Evolutionary conservation across 1,140 invertebrate genomes (phyloP).

Genomic region (Maniola jurtina): DNA sequence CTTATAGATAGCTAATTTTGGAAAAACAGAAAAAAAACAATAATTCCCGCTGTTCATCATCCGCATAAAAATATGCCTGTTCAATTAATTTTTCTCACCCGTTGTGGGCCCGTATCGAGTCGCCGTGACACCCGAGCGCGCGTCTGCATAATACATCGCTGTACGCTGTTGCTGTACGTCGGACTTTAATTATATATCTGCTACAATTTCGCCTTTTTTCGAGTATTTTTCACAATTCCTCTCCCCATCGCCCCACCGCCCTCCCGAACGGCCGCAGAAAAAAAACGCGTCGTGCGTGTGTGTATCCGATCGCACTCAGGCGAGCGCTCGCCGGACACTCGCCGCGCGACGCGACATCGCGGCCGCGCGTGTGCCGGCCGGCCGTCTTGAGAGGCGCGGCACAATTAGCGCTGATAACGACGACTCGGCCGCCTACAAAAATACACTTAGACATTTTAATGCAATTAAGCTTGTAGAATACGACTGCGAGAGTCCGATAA

Average conservation of each 20-base stretch:
- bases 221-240: conserved; percentile 78
- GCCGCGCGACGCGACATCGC: conserved; percentile 5
- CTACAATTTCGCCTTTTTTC: conserved; percentile 78
- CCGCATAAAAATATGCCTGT: conserved; percentile 34
- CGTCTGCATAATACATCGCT: conserved; percentile 74
- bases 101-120: conserved; percentile 45
- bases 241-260: conserved; percentile 52
- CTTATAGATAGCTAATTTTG: background rate
- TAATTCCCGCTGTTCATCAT: background rate
- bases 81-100: conserved; percentile 64
- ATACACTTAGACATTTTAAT: conserved; percentile 60
- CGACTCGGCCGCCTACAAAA: conserved; percentile 46
- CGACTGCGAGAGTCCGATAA: conserved; percentile 60
- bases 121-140: conserved; percentile 57
- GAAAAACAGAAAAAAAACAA: background rate
- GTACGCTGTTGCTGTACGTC: conserved; percentile 68
- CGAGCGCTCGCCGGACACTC: conserved; percentile 24
- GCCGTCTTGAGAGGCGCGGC: conserved; percentile 30
- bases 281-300: conserved; percentile 58
- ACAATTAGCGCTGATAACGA: conserved; percentile 42
- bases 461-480: conserved; percentile 71
- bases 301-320: conserved; percentile 40
- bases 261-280: conserved; percentile 60
- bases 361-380: too few relatives aligned
- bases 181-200: conserved; percentile 79